Evolutionary conservation across 1,140 invertebrate genomes (phyloP).

Genomic region (Zeugodacus cucurbitae): DNA sequence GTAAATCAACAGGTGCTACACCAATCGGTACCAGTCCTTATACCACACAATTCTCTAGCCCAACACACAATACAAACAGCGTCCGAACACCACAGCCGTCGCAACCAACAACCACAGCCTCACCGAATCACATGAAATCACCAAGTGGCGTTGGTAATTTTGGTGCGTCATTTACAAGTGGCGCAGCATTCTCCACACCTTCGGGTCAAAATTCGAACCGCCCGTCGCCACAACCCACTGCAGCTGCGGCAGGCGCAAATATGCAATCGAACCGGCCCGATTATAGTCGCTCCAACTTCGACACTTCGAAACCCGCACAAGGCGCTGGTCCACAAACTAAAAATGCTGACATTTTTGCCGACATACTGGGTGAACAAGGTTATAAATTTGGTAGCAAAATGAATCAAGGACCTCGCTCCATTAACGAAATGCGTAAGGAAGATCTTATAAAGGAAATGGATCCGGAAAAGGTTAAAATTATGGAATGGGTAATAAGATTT

Average conservation of each 20-base stretch:
- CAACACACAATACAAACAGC: constrained; percentile 59
- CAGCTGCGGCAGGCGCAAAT: neutral
- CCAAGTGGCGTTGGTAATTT: constrained; percentile 22
- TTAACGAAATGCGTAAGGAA: constrained; percentile 92
- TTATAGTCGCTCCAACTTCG: constrained; percentile 77
- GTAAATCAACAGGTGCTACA: constrained; percentile 52
- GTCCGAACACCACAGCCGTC: constrained; percentile 14
- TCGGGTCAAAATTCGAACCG: constrained; percentile 43
- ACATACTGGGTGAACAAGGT: constrained; percentile 88
- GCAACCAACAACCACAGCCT: constrained; percentile 41
- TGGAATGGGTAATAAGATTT: constrained; percentile 73
- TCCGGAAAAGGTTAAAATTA: constrained; percentile 88
- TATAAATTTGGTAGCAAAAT: constrained; percentile 85
- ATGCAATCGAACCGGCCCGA: constrained; percentile 61
- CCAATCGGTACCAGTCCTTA: constrained; percentile 59
- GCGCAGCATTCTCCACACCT: constrained; percentile 36
- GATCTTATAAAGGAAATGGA: constrained; percentile 89
- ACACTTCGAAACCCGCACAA: constrained; percentile 66
- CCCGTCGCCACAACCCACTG: constrained; percentile 37
- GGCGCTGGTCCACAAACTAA: constrained; percentile 59
- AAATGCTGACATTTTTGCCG: constrained; percentile 84
- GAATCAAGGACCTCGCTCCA: constrained; percentile 84
- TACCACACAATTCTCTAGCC: constrained; percentile 66
- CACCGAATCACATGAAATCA: constrained; percentile 48
- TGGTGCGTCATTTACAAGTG: constrained; percentile 31